phyloP scores from a whole-genome alignment of 2,888 invertebrate species.

The Trichopria drosophilae region DNA sequence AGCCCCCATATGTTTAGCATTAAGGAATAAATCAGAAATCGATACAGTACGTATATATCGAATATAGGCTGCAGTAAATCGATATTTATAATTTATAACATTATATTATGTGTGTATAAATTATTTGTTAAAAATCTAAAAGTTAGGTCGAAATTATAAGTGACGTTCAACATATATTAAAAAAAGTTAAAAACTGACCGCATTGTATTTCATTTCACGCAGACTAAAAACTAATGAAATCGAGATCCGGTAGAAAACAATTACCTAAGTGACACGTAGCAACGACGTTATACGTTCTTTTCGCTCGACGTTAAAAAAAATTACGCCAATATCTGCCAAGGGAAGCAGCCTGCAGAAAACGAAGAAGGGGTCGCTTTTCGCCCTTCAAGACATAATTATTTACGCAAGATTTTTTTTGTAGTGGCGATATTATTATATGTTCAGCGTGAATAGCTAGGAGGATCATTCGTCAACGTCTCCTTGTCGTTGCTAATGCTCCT shows the following conservation, averaged over 20 bases:
- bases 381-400: conserved; percentile 25
- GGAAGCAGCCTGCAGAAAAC: not conserved
- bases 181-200: too few relatives aligned
- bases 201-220: not conserved
- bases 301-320: conserved; percentile 37
- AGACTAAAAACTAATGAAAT: conserved; percentile 8
- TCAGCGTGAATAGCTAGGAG: conserved; percentile 18
- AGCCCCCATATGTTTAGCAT: too few relatives aligned
- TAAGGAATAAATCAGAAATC: too few relatives aligned
- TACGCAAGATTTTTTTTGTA: conserved; percentile 25
- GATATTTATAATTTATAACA: too few relatives aligned
- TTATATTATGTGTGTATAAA: too few relatives aligned
- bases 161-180: too few relatives aligned
- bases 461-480: conserved; percentile 34
- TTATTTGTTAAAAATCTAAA: too few relatives aligned
- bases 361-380: not conserved
- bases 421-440: conserved; percentile 27
- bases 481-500: conserved; percentile 26
- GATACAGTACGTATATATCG: too few relatives aligned
- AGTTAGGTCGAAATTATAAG: too few relatives aligned
- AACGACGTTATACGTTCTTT: conserved; percentile 5
- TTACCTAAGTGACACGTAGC: conserved; percentile 28
- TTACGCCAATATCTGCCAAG: conserved; percentile 39
- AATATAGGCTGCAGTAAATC: too few relatives aligned
- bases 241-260: conserved; percentile 23